phyloP scores from a whole-genome alignment of 2,113 vertebrate genomes.

The Lophura nycthemera region DNA sequence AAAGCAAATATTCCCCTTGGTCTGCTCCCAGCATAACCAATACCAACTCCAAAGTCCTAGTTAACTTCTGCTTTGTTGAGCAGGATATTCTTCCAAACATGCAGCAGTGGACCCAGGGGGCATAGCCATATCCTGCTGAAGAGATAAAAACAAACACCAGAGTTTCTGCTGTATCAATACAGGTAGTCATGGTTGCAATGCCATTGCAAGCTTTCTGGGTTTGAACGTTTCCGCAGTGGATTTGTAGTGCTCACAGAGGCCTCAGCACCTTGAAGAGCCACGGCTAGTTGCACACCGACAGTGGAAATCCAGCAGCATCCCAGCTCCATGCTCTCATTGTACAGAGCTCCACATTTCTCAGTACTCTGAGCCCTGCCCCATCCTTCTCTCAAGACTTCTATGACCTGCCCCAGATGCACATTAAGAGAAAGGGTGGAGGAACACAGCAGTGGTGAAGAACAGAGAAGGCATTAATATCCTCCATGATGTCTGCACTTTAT shows the following conservation, averaged over 20 bases:
- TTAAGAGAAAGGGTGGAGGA: not conserved
- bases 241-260: not conserved
- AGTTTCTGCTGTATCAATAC: not conserved
- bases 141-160: not conserved
- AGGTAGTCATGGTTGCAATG: not conserved
- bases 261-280: not conserved
- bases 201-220: not conserved
- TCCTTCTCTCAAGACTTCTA: not conserved
- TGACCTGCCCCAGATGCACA: not conserved
- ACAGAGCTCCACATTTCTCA: not conserved
- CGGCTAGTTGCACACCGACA: not conserved
- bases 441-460: not conserved
- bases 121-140: not conserved
- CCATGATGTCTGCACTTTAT: not conserved
- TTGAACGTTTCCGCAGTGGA: not conserved
- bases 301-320: not conserved
- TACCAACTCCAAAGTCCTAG: not conserved
- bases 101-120: not conserved
- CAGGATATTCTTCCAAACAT: not conserved
- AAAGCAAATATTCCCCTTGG: not conserved
- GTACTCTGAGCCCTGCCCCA: not conserved
- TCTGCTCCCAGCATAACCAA: slow-evolving; percentile 13
- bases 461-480: not conserved
- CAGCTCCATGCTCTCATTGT: not conserved
- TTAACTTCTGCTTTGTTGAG: not conserved